Base-by-base conservation (phyloP, 2,888 invertebrate species). In the Poecilus cupreus region DNA sequence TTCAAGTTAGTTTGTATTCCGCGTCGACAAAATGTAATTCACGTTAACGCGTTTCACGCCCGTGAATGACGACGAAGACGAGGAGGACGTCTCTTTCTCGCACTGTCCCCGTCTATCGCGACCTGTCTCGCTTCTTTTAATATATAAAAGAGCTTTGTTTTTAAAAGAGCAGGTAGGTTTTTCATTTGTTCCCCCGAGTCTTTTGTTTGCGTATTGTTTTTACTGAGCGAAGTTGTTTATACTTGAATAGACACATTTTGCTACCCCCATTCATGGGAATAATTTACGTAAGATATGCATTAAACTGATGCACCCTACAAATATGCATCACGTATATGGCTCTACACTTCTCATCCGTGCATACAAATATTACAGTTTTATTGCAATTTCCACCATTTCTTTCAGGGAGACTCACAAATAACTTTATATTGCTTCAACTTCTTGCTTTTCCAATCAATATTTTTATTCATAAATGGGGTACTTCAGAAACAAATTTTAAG, bases 131-230 rank as follows among this genome's bases (percentile, higher is more conserved):
- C 64, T 64, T 24, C 26, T 64, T 78, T 64, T 64, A 78, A 78
- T 78, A 78, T 64, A 78, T 78, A 78, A 68, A 78, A 78, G 78
- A 64, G 79, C 79, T 79, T 70, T 79, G 79, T 79, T 79, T 79
- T 70, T 79, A 70, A 68, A 79, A 70, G 37, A 68, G 26, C 70
- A 79, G 79, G 51, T 51, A 72, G 72, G 32, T 79, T 68, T 76
- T 79, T 49, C 51, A 70, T 79, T 79, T 79, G 64, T 70, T 70
- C 26, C 16, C 22, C 13, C 32, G 20, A 68, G 49, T 51, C 79
- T 79, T 79, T 79, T 79, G 70, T 79, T 68, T 46, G 32, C 20
- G 20, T 20, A 46, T 78, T 78, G 78, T 78, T 57, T 22, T 24
- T 18, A n/a, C 20, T 77, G 39, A 77, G 57, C 77, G 60, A 64